Evolutionary conservation across 2,888 invertebrate species (phyloP).

Genomic region (Ophion ellenae): DNA sequence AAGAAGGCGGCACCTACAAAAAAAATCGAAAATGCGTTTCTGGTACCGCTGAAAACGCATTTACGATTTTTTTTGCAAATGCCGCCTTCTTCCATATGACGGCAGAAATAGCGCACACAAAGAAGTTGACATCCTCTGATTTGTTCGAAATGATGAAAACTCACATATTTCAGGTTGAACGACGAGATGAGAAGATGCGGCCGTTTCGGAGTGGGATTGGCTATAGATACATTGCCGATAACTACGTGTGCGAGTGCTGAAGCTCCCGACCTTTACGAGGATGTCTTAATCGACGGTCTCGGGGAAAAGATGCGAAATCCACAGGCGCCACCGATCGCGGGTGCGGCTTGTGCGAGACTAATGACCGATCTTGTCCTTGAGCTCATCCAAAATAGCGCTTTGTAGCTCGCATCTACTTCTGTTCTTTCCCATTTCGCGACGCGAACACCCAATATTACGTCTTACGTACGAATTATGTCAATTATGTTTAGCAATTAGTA

Average conservation of each 20-base stretch:
- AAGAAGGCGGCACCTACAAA: too few species aligned
- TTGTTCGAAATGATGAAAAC: not conserved
- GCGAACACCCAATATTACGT: conserved; percentile 5
- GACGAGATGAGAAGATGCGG: conserved; percentile 87
- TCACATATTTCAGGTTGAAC: conserved; percentile 84
- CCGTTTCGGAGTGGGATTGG: conserved; percentile 88
- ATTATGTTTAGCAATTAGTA: conserved; percentile 36
- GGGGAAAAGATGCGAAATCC: conserved; percentile 80
- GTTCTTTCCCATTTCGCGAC: conserved; percentile 1
- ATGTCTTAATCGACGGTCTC: conserved; percentile 65
- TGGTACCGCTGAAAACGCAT: too few species aligned
- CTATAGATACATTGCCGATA: conserved; percentile 90
- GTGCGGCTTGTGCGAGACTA: conserved; percentile 86
- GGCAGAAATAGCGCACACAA: not conserved
- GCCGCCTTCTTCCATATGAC: too few species aligned
- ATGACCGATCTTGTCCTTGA: conserved; percentile 89
- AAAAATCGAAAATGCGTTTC: too few species aligned
- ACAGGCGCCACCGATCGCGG: conserved; percentile 85
- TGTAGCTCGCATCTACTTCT: conserved; percentile 80
- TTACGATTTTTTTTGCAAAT: too few species aligned
- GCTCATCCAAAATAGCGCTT: conserved; percentile 87
- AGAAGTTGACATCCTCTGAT: not conserved
- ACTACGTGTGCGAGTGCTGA: conserved; percentile 89
- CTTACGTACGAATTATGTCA: conserved; percentile 31
- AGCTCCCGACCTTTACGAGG: conserved; percentile 88